A percentile compares a stretch with the other conserved stretches of the same genome.
phyloP scores from a whole-genome alignment of 2,113 vertebrate genomes.

The Erpornis zantholeuca region DNA sequence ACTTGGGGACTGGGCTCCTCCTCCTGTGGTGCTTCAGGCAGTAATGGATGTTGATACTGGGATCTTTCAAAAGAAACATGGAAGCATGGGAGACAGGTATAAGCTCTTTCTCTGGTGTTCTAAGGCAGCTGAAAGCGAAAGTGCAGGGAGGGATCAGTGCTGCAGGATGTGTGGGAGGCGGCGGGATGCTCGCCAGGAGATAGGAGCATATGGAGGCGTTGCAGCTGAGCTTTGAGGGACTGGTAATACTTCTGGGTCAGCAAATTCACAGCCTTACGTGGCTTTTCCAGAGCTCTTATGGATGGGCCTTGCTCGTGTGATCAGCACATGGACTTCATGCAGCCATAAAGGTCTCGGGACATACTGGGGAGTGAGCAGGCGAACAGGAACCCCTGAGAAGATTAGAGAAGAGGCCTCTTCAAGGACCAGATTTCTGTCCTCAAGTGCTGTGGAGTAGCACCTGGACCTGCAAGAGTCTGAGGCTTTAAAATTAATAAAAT shows the following conservation, averaged over 20 bases:
- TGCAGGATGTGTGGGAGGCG: background rate
- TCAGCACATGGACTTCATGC: background rate
- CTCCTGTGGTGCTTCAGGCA: background rate
- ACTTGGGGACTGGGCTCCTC: background rate
- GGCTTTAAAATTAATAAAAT: constrained; percentile 33
- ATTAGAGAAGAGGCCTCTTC: background rate
- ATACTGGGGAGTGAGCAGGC: background rate
- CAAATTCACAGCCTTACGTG: background rate
- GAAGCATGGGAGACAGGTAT: background rate
- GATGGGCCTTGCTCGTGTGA: background rate
- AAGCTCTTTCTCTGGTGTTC: background rate
- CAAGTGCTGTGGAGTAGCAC: background rate
- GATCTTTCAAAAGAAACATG: background rate
- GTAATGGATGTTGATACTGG: background rate
- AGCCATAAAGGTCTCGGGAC: background rate
- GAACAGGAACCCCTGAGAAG: background rate
- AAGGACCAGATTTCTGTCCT: background rate
- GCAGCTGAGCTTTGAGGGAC: background rate
- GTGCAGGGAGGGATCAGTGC: background rate
- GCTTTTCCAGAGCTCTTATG: background rate
- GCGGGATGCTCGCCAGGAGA: background rate
- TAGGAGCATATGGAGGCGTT: background rate
- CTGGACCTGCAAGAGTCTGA: background rate
- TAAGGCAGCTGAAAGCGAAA: background rate
- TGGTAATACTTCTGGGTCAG: background rate